Conservation (phyloP, 1,140 invertebrate species). For the Drosophila repletoides region DNA sequence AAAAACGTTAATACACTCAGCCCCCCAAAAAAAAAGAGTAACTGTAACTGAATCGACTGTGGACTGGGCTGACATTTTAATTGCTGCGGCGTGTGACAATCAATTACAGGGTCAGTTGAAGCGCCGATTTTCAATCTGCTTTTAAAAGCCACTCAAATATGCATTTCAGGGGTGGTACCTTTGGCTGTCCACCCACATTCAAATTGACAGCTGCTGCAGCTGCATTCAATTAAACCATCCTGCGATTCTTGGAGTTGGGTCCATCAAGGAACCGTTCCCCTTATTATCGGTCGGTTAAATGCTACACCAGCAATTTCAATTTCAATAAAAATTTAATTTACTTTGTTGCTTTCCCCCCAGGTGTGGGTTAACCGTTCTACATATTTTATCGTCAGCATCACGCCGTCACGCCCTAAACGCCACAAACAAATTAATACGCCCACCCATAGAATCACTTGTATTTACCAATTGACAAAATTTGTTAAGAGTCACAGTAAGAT, state of each 20-base stretch:
- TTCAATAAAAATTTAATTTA: conserved; percentile 62
- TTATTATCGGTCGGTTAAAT: conserved; percentile 21
- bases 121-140: conserved; percentile 37
- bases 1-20: background rate
- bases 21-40: conserved; percentile 16
- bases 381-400: too few relatives aligned
- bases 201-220: conserved; percentile 62
- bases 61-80: conserved; percentile 58
- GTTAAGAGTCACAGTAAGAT: too few relatives aligned
- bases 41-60: conserved; percentile 23
- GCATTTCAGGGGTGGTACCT: conserved; percentile 36
- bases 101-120: conserved; percentile 63
- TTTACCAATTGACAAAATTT: too few relatives aligned
- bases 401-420: too few relatives aligned
- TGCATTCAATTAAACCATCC: conserved; percentile 55
- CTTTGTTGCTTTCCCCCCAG: too few relatives aligned
- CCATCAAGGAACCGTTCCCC: background rate
- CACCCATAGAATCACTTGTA: too few relatives aligned
- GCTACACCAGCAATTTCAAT: conserved; percentile 47
- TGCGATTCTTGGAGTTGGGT: background rate
- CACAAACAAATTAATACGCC: too few relatives aligned
- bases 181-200: background rate
- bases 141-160: conserved; percentile 70
- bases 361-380: too few relatives aligned
- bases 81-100: conserved; percentile 70